Conservation (phyloP, 2,113 vertebrate species). For the Pampusana beccarii region DNA sequence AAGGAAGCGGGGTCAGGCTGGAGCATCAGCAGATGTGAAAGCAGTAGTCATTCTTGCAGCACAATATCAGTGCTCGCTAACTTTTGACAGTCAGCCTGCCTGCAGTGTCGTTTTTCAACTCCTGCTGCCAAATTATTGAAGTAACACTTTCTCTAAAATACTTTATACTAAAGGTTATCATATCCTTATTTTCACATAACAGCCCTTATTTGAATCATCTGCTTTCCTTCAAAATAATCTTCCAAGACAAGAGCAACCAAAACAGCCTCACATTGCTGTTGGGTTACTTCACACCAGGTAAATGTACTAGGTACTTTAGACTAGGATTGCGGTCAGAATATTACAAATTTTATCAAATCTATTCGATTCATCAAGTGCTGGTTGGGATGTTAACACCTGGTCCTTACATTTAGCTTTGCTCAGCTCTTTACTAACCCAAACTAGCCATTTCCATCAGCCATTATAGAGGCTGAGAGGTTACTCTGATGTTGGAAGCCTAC, state of each 20-base stretch:
- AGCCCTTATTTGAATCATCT: neutral
- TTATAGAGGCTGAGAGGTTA: neutral
- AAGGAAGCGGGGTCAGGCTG: neutral
- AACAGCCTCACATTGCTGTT: neutral
- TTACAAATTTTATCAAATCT: neutral
- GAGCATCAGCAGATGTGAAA: neutral
- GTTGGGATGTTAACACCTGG: neutral
- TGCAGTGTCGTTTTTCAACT: neutral
- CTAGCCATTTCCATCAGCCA: neutral
- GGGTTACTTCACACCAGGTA: neutral
- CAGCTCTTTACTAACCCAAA: neutral
- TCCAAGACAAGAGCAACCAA: neutral
- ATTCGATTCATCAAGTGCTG: neutral
- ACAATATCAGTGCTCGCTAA: neutral
- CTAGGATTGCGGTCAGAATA: neutral
- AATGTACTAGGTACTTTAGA: neutral
- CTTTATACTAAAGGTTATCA: neutral
- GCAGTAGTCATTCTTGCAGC: neutral
- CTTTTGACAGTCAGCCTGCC: neutral
- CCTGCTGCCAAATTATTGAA: neutral
- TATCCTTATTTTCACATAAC: neutral
- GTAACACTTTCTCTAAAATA: neutral
- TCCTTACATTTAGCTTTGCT: neutral
- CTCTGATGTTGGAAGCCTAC: neutral
- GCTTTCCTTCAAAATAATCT: neutral